phyloP scores from a whole-genome alignment of 2,797 vertebrate genomes.

The Hippoglossus hippoglossus region DNA sequence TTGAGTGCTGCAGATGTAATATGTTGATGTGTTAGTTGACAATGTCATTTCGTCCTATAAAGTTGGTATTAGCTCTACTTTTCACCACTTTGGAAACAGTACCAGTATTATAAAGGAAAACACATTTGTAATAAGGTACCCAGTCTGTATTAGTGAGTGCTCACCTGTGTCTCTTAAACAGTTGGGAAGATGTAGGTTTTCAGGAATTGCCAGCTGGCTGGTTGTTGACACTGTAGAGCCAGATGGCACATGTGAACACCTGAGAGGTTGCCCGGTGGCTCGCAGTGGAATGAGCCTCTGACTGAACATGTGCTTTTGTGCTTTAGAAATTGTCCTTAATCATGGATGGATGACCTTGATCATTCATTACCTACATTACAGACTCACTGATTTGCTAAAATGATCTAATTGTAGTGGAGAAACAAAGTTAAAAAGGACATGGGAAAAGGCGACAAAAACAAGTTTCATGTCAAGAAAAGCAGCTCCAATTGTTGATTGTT shows the following conservation, averaged over 20 bases:
- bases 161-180: conserved; percentile 7
- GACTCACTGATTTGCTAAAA: conserved; percentile 13
- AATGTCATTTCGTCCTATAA: background rate
- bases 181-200: conserved; percentile 18
- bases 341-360: background rate
- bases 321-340: background rate
- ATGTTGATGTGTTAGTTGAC: too few relatives aligned
- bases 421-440: conserved; percentile 2
- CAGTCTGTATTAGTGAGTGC: background rate
- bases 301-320: conserved; percentile 17
- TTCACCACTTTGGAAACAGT: background rate
- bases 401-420: conserved; percentile 5
- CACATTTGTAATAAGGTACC: conserved; percentile 19
- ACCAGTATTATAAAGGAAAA: conserved; percentile 1
- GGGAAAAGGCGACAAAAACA: background rate
- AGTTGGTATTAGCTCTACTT: background rate
- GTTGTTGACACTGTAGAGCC: conserved; percentile 12
- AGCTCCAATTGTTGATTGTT: background rate
- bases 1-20: background rate
- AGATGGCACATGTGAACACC: conserved; percentile 27
- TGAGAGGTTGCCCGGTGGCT: conserved; percentile 24
- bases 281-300: conserved; percentile 9
- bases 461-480: background rate
- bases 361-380: conserved; percentile 15
- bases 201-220: conserved; percentile 22